phyloP scores from a whole-genome alignment of 2,888 invertebrate species.

The Drepanosiphum platanoidis region DNA sequence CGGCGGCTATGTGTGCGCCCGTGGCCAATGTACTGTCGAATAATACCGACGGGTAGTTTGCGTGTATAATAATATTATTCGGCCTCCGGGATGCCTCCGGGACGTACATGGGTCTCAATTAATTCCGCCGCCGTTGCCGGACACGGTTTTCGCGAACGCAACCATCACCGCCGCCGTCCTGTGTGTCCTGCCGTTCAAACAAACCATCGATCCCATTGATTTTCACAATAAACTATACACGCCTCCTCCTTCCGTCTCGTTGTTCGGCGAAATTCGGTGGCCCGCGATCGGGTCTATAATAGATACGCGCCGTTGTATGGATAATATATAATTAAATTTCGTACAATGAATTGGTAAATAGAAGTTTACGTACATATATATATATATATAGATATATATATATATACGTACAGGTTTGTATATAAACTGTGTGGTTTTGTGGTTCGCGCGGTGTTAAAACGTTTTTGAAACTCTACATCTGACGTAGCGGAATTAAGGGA shows the following conservation, averaged over 20 bases:
- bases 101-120: conserved; percentile 60
- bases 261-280: conserved; percentile 13
- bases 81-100: conserved; percentile 56
- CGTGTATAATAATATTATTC: conserved; percentile 59
- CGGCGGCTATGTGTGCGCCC: neutral
- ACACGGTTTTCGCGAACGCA: conserved; percentile 39
- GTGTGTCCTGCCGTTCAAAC: neutral
- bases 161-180: neutral
- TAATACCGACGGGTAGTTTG: conserved; percentile 40
- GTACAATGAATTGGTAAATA: conserved; percentile 27
- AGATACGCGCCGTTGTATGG: neutral
- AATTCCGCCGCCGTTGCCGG: conserved; percentile 50
- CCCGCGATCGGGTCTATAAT: neutral
- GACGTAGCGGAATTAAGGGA: conserved; percentile 17
- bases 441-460: conserved; percentile 3
- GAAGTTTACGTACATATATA: neutral
- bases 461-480: conserved; percentile 30
- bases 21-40: conserved; percentile 37
- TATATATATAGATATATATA: neutral
- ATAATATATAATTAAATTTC: conserved; percentile 36
- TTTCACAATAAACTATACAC: conserved; percentile 35
- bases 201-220: conserved; percentile 51
- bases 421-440: neutral
- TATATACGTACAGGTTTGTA: too few species aligned
- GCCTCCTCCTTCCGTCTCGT: conserved; percentile 3